phyloP scores from a whole-genome alignment of 2,888 invertebrate genomes.

The Parnassius smintheus region DNA sequence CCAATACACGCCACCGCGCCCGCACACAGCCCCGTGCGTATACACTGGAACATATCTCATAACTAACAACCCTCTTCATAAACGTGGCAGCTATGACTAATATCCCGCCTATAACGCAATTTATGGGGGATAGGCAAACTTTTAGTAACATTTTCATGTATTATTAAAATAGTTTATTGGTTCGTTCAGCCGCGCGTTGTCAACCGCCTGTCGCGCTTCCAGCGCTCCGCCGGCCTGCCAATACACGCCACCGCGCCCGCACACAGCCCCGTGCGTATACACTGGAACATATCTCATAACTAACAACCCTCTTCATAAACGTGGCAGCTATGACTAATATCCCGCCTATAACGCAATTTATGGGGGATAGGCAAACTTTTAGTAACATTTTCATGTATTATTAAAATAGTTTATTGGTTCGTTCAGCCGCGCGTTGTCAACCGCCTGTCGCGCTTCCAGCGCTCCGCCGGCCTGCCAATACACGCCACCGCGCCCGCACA shows the following conservation, averaged over 20 bases:
- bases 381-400: too few relatives aligned
- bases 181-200: constrained; percentile 95
- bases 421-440: constrained; percentile 96
- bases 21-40: constrained; percentile 87
- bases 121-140: too few relatives aligned
- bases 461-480: constrained; percentile 92
- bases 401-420: too few relatives aligned
- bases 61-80: too few relatives aligned
- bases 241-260: constrained; percentile 70
- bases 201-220: constrained; percentile 96
- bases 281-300: neutral
- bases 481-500: constrained; percentile 77
- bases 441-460: constrained; percentile 95
- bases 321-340: too few relatives aligned
- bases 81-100: too few relatives aligned
- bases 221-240: constrained; percentile 95
- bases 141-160: too few relatives aligned
- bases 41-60: neutral
- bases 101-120: too few relatives aligned
- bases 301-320: too few relatives aligned
- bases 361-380: too few relatives aligned
- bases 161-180: too few relatives aligned
- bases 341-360: too few relatives aligned
- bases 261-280: constrained; percentile 85
- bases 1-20: constrained; percentile 65